Percentiles rank a stretch among this genome's conserved stretches.
Evolutionary conservation across 2,113 vertebrate species (phyloP).

Genomic region (Prochilodus magdalenae): DNA sequence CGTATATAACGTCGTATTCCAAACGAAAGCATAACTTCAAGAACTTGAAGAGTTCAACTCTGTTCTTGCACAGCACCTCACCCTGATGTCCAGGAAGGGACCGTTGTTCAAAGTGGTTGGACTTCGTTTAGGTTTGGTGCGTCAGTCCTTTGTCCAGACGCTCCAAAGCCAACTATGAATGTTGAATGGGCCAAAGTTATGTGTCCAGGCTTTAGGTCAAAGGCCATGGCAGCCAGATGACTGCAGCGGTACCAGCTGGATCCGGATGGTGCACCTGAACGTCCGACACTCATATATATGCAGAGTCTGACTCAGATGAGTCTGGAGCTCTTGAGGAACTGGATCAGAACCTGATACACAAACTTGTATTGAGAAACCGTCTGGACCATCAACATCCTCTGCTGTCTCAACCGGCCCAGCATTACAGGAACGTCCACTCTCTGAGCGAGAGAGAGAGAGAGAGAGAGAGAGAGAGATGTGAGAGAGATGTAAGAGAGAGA

Average conservation of each 20-base stretch:
- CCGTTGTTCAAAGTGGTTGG: not conserved
- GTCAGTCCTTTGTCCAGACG: not conserved
- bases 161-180: not conserved
- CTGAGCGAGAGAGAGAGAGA: conserved; percentile 67
- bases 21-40: not conserved
- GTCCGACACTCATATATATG: not conserved
- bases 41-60: not conserved
- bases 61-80: not conserved
- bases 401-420: conserved; percentile 84
- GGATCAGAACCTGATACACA: conserved; percentile 93
- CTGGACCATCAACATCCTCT: conserved; percentile 98
- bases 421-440: conserved; percentile 86
- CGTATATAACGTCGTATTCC: not conserved
- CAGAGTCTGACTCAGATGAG: conserved; percentile 83
- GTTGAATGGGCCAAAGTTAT: not conserved
- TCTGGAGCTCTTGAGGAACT: conserved; percentile 93
- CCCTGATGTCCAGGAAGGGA: not conserved
- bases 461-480: not conserved
- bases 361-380: conserved; percentile 94
- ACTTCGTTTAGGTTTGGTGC: not conserved
- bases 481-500: no score
- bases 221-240: not conserved
- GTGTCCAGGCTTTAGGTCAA: not conserved
- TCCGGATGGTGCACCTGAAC: not conserved
- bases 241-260: not conserved